A percentile compares a stretch with the other conserved stretches of the same genome.
Conservation (phyloP, 2,888 invertebrate genomes). For the Xylota sylvarum region DNA sequence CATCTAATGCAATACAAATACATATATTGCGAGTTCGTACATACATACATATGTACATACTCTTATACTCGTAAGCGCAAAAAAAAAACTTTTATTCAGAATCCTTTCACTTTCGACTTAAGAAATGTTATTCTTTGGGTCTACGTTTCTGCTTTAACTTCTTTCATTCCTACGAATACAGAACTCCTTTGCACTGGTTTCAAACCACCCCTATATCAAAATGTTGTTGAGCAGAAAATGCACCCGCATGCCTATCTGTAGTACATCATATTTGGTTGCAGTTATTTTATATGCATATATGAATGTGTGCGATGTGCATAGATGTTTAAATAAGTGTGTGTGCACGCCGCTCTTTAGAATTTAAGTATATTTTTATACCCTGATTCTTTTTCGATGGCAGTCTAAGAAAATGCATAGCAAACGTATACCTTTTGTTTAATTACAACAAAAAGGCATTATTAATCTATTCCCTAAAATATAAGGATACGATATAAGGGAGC, state of each 20-base stretch:
- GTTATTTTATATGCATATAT: not conserved
- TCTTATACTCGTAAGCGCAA: not conserved
- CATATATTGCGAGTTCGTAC: too few relatives aligned
- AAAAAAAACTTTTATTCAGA: slow-evolving; percentile 6
- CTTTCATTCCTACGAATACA: slow-evolving; percentile 12
- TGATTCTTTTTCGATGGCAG: slow-evolving; percentile 1
- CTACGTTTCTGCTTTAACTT: not conserved
- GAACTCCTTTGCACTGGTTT: slow-evolving; percentile 12
- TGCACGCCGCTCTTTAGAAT: not conserved
- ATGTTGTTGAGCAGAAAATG: not conserved
- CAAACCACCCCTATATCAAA: slow-evolving; percentile 19
- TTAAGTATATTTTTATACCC: slow-evolving; percentile 13
- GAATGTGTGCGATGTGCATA: not conserved
- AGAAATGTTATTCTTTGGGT: slow-evolving; percentile 17
- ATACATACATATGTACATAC: not conserved
- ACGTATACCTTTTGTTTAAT: slow-evolving; percentile 36
- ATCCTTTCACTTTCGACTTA: slow-evolving; percentile 17
- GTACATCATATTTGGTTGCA: slow-evolving; percentile 12
- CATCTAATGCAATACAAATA: slow-evolving; percentile 3
- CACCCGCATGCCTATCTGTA: slow-evolving; percentile 13
- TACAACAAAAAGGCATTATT: slow-evolving; percentile 17
- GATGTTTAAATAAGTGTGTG: not conserved
- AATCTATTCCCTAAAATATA: slow-evolving; percentile 27
- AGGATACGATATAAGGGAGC: slow-evolving; percentile 12
- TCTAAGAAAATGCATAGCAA: slow-evolving; percentile 41